phyloP scores from a whole-genome alignment of 2,888 invertebrate genomes.

The Anagyrus pseudococci region DNA sequence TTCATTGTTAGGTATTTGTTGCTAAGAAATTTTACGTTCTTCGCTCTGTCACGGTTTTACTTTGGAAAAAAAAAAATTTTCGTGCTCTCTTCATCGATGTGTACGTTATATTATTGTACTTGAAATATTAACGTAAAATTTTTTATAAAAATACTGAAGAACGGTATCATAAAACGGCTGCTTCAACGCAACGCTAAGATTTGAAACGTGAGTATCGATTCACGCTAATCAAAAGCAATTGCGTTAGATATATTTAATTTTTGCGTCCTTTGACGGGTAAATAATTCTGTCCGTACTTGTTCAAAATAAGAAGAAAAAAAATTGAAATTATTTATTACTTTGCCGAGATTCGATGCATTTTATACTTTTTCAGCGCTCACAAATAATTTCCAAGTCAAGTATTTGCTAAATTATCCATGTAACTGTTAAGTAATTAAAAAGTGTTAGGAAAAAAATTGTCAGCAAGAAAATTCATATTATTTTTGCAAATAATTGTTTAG shows the following conservation, averaged over 20 bases:
- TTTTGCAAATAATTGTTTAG: no score
- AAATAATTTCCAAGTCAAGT: constrained; percentile 23
- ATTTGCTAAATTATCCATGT: constrained; percentile 14
- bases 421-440: constrained; percentile 9
- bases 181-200: neutral
- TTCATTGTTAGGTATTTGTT: constrained; percentile 36
- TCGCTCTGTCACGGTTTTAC: constrained; percentile 31
- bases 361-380: constrained; percentile 18
- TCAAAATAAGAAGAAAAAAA: neutral
- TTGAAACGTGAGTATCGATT: constrained; percentile 8
- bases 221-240: neutral
- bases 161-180: neutral
- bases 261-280: constrained; percentile 16
- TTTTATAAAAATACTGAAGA: neutral
- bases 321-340: constrained; percentile 29
- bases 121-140: constrained; percentile 19
- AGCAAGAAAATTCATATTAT: no score
- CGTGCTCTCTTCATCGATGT: constrained; percentile 47
- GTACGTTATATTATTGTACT: constrained; percentile 37
- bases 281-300: constrained; percentile 6
- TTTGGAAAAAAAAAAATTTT: constrained; percentile 10
- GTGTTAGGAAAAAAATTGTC: neutral
- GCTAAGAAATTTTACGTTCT: constrained; percentile 31
- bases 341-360: constrained; percentile 23
- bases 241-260: constrained; percentile 13